Evolutionary conservation across 2,888 invertebrate species (phyloP), one percentile per base, ranked within the genome.

Genomic region (Drosophila monieri): DNA sequence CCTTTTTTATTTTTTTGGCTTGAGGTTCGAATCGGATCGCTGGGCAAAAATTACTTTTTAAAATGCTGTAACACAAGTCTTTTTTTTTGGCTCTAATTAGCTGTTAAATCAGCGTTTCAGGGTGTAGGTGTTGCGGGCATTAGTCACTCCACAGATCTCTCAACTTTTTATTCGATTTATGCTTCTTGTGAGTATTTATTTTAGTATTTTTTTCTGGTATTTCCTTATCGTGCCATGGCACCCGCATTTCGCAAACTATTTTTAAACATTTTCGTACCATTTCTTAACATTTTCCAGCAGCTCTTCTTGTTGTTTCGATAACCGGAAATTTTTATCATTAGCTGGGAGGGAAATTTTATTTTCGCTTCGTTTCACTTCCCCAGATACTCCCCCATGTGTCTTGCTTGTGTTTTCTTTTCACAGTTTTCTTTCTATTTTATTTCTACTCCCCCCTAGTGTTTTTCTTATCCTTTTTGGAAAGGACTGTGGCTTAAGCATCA

Each of bases 301-400:
- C 5, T 21, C 10, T 39, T 15, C 15, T 47, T 35, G 44, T 21
- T 21, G 1, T 21, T 14, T 12, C 14, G 35, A 46, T 77, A 81
- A 78, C 84, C 84, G 84, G 84, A 84, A 80, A 86, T 84, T 80
- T 80, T 80, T 76, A 79, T 86, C 85, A 85, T 85, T 85, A 86
- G 86, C 86, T 84, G 79, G 62, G 78, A 81, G 79, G 62, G 78
- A 81, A 85, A 80, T 80, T 84, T 86, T 76, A 78, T 81, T 71
- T 81, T 79, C 80, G 76, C 71, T 77, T 80, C 76, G 80, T 71
- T 80, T 78, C 80, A 65, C 62, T 77, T 72, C 56, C 41, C 27
- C 30, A n/a, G 8, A 55, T 51, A 53, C 30, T 35, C 46, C 32
- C 30, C 32, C 48, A 27, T 30, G 30, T 41, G 21, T 44, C 15